Percentiles rank a stretch among this genome's conserved stretches.
Conservation (phyloP, 2,888 invertebrate genomes). For the Arctia plantaginis region DNA sequence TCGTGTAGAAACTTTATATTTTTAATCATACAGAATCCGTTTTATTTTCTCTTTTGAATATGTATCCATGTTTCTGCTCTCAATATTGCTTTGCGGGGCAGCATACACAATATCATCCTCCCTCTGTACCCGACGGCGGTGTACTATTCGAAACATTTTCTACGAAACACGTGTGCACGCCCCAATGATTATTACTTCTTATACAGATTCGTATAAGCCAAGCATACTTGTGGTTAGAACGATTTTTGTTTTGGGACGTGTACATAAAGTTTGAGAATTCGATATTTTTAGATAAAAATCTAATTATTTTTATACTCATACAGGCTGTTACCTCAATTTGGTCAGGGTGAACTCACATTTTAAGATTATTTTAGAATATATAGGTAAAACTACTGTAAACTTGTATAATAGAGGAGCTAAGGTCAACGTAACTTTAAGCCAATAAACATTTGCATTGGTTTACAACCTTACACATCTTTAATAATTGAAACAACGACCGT, state of each 20-base stretch:
- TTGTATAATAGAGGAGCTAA: no score
- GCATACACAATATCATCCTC: slow-evolving; percentile 52
- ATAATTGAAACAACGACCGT: neutral
- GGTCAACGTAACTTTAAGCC: slow-evolving; percentile 12
- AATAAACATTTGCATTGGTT: slow-evolving; percentile 39
- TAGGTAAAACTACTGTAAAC: no score
- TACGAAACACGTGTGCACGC: slow-evolving; percentile 75
- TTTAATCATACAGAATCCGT: slow-evolving; percentile 59
- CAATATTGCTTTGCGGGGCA: slow-evolving; percentile 76
- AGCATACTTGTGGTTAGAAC: slow-evolving; percentile 37
- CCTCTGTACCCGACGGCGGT: slow-evolving; percentile 54
- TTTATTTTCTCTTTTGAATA: slow-evolving; percentile 70
- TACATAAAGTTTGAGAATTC: neutral
- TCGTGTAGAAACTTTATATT: slow-evolving; percentile 42
- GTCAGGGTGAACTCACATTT: neutral
- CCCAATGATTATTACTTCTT: slow-evolving; percentile 79
- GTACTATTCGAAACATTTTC: slow-evolving; percentile 71
- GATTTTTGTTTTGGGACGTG: slow-evolving; percentile 24
- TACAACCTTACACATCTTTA: slow-evolving; percentile 15
- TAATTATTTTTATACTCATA: neutral
- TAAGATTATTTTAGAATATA: neutral
- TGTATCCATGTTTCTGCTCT: slow-evolving; percentile 70
- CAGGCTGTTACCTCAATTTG: neutral
- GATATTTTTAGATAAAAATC: neutral
- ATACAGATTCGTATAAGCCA: slow-evolving; percentile 57